These are phyloP conservation scores for Poeciliopsis retropinna DNA, from an alignment of 2,113 vertebrate genomes.

Conservation along the genomic window DNA sequence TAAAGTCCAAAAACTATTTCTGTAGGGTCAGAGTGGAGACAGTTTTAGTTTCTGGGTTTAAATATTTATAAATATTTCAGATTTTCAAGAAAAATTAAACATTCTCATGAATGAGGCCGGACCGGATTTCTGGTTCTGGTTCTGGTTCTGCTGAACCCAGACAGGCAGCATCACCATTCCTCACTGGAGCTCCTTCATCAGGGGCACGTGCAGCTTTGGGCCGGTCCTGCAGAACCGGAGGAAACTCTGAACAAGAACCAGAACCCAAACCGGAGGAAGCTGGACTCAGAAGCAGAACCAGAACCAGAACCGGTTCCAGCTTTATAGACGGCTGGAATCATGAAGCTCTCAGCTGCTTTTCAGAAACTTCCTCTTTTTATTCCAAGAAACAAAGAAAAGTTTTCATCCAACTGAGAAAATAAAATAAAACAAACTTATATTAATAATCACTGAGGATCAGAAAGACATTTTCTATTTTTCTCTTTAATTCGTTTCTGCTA, in stretches of 20 bases:
- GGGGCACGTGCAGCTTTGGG: no score
- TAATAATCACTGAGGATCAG: constrained; percentile 83
- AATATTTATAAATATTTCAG: no score
- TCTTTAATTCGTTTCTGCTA: constrained; percentile 71
- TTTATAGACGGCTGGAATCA: not conserved
- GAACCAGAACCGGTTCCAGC: not conserved
- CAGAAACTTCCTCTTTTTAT: constrained; percentile 85
- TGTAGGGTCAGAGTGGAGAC: no score
- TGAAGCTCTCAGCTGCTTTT: constrained; percentile 50
- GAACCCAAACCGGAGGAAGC: no score
- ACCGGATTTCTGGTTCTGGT: no score
- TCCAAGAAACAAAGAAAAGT: constrained; percentile 81
- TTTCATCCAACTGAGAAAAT: constrained; percentile 83
- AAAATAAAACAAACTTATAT: constrained; percentile 87
- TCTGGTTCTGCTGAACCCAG: no score
- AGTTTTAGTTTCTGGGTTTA: no score
- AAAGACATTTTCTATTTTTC: constrained; percentile 77
- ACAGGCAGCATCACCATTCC: no score
- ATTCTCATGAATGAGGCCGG: no score
- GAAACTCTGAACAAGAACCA: not conserved
- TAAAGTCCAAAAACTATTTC: not conserved
- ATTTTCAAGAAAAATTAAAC: no score
- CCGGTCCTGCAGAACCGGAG: no score
- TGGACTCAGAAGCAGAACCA: not conserved
- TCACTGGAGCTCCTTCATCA: no score